Conservation (phyloP, 2,888 invertebrate genomes). For the Esperia sulphurella region DNA sequence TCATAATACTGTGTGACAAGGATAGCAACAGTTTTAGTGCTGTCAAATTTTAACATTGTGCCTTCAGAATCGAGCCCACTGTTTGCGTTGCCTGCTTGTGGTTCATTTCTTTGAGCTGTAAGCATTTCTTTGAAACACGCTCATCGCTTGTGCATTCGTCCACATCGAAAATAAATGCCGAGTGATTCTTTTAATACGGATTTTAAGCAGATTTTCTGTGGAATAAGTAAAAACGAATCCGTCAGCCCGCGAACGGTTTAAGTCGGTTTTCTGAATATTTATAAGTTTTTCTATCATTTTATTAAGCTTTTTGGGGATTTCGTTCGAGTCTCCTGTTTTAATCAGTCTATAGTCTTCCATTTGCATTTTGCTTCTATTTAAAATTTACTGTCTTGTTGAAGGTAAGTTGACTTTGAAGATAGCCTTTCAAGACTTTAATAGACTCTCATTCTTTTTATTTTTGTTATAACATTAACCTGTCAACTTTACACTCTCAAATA, state of each 20-base stretch:
- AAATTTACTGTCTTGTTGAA: not conserved
- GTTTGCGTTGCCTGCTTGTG: too few species aligned
- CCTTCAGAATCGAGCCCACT: too few species aligned
- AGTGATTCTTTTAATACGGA: slow-evolving; percentile 79
- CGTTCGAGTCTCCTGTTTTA: slow-evolving; percentile 47
- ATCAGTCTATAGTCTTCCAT: slow-evolving; percentile 55
- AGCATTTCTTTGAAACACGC: slow-evolving; percentile 12
- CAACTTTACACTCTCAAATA: too few species aligned
- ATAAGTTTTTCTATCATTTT: slow-evolving; percentile 78
- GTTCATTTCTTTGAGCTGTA: too few species aligned
- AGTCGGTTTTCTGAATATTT: slow-evolving; percentile 71
- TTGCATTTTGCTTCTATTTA: slow-evolving; percentile 31
- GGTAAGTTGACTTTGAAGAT: too few species aligned
- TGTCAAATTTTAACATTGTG: too few species aligned
- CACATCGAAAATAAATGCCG: slow-evolving; percentile 67
- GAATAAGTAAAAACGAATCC: slow-evolving; percentile 78
- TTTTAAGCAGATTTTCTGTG: slow-evolving; percentile 79
- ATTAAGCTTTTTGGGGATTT: slow-evolving; percentile 56
- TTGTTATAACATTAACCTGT: too few species aligned
- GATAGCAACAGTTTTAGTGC: too few species aligned
- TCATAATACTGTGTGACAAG: too few species aligned
- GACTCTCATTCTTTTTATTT: too few species aligned
- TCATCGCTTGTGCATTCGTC: slow-evolving; percentile 21
- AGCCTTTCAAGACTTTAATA: too few species aligned
- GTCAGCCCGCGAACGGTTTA: slow-evolving; percentile 74